These are phyloP conservation scores for Mormyrus proboscirostris DNA, from an alignment of 2,797 vertebrate species.

Conservation along the genomic window DNA sequence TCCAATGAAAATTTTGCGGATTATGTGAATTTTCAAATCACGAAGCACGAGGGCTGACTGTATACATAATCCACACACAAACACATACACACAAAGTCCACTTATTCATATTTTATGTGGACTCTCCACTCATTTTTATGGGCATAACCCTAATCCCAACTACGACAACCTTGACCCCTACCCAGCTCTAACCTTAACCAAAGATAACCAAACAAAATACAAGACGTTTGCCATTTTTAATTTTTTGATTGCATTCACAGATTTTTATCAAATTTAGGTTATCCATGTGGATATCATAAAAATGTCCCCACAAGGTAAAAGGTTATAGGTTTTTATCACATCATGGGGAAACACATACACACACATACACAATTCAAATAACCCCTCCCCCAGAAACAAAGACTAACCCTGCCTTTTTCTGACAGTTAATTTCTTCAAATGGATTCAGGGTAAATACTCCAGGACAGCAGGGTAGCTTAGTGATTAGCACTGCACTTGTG, in stretches of 20 bases:
- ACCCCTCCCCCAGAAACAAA: background rate
- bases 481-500: background rate
- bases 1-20: no score
- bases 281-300: background rate
- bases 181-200: background rate
- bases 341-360: background rate
- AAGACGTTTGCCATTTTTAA: background rate
- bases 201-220: background rate
- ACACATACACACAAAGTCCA: background rate
- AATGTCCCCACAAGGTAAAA: background rate
- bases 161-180: background rate
- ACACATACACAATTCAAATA: background rate
- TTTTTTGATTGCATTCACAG: background rate
- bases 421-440: background rate
- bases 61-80: background rate
- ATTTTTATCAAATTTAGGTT: background rate
- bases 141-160: background rate
- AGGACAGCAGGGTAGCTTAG: background rate
- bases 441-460: background rate
- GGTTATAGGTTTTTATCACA: background rate
- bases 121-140: background rate
- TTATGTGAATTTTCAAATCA: no score
- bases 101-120: background rate
- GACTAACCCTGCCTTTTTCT: background rate
- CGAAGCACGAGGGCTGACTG: no score